phyloP scores from a whole-genome alignment of 2,113 vertebrate species.

The Diadophis punctatus region DNA sequence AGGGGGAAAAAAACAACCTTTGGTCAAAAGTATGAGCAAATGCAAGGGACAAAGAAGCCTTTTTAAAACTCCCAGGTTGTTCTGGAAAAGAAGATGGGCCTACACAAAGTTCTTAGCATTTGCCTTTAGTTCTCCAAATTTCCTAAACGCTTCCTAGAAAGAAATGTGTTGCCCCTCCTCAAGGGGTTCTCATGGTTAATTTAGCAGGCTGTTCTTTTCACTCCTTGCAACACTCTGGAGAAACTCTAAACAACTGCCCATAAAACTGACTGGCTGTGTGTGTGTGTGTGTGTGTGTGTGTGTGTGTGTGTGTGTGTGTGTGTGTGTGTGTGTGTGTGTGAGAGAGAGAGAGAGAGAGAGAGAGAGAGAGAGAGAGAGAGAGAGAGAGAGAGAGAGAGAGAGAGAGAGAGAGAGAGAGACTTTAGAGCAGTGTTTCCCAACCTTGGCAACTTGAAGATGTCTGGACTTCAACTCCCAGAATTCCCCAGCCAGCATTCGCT shows the following conservation, averaged over 20 bases:
- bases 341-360: too few species aligned
- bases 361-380: too few species aligned
- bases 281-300: neutral
- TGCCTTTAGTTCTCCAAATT: conserved; percentile 16
- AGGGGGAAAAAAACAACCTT: neutral
- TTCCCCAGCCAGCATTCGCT: too few species aligned
- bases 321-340: too few species aligned
- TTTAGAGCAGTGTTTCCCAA: too few species aligned
- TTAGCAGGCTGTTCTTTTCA: neutral
- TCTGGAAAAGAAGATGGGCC: neutral
- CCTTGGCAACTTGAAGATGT: too few species aligned
- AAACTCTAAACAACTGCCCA: conserved; percentile 1
- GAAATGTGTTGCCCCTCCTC: conserved; percentile 4
- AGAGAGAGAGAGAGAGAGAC: too few species aligned
- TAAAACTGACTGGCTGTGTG: neutral
- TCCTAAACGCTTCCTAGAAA: conserved; percentile 21
- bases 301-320: neutral
- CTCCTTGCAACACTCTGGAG: conserved; percentile 1
- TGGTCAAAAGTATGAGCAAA: neutral
- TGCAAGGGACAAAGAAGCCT: neutral
- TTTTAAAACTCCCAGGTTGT: neutral
- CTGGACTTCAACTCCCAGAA: too few species aligned
- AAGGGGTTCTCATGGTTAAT: conserved; percentile 7
- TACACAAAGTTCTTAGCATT: neutral
- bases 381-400: too few species aligned